Evolutionary conservation across 2,888 invertebrate genomes (phyloP), one percentile per base, ranked within the genome.

Genomic region (Perithous albicinctus): DNA sequence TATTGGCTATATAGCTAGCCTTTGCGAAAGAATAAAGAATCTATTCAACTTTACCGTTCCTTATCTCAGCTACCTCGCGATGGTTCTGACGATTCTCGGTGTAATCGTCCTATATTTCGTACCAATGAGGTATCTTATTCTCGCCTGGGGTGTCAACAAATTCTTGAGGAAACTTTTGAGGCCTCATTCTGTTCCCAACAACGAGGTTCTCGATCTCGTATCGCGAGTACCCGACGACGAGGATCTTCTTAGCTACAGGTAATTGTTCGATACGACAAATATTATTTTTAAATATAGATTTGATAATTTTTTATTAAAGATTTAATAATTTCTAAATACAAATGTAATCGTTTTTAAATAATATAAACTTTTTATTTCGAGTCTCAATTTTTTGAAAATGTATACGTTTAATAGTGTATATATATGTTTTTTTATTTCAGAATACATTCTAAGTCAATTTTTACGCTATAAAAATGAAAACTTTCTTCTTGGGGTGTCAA

Each of bases 11-110:
- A 95, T 99, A 82, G 99, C 99, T 7, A 97, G 98, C n/a, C 94
- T 99, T 80, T 97, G 98, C 85, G 99, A 99, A 93, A 96, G 97
- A 90, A 96, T 98, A 74, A 98, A 98, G 94, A 99, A 99, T 93
- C 96, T 98, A 80, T 98, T 98, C 94, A 98, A 99, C 93, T 99
- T 99, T 94, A 98, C 98, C 81, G 97, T 99, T 92, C 98, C 99
- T 83, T 99, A 98, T 94, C 94, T 99, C 87, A 98, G 99, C 89
- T 97, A 97, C 94, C 94, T 99, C 93, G 98, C 98, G 18, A 96
- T 99, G 87, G 93, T 96, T 48, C 94, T 97, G 88, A 93, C 98
- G 69, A 92, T 96, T 78, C 94, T 95, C 64, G 97, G 95, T 10
- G 95, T 96, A 87, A 85, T 97, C 69, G 96, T 99, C 8, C 93